Evolutionary conservation across 2,888 invertebrate species (phyloP).

Genomic region (Aporophyla lueneburgensis): DNA sequence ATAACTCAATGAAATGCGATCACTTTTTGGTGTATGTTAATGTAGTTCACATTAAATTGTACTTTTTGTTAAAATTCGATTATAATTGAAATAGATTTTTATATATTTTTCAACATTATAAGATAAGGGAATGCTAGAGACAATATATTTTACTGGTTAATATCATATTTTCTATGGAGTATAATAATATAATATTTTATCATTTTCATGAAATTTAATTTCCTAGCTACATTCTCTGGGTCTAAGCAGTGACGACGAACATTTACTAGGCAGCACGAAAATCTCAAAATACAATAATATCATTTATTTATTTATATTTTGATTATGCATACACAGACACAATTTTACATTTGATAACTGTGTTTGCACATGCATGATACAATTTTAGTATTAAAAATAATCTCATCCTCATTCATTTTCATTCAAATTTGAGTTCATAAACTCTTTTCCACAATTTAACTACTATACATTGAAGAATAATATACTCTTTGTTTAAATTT

Average conservation of each 20-base stretch:
- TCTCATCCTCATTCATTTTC: conserved; percentile 43
- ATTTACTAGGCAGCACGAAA: conserved; percentile 59
- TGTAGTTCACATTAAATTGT: conserved; percentile 61
- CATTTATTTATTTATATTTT: conserved; percentile 49
- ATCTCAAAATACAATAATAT: conserved; percentile 54
- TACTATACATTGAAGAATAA: conserved; percentile 68
- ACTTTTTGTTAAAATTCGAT: conserved; percentile 55
- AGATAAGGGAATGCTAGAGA: conserved; percentile 64
- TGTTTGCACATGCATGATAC: conserved; percentile 28
- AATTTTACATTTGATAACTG: conserved; percentile 23
- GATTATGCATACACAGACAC: conserved; percentile 18
- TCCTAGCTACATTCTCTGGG: conserved; percentile 45
- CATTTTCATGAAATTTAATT: conserved; percentile 46
- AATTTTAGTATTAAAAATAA: conserved; percentile 61
- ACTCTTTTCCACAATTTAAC: conserved; percentile 55
- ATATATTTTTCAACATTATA: conserved; percentile 37
- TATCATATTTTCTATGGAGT: conserved; percentile 51
- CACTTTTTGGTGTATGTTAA: conserved; percentile 32
- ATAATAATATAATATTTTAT: conserved; percentile 33
- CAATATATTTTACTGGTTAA: conserved; percentile 32
- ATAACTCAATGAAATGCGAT: conserved; percentile 43
- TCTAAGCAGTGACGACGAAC: conserved; percentile 38
- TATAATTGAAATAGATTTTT: conserved; percentile 40
- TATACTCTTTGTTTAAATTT: conserved; percentile 66
- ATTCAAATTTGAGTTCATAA: conserved; percentile 53